Percentiles rank a stretch among this genome's conserved stretches.
Conservation (phyloP, 1,140 invertebrate species). For the Drosophila yakuba region DNA sequence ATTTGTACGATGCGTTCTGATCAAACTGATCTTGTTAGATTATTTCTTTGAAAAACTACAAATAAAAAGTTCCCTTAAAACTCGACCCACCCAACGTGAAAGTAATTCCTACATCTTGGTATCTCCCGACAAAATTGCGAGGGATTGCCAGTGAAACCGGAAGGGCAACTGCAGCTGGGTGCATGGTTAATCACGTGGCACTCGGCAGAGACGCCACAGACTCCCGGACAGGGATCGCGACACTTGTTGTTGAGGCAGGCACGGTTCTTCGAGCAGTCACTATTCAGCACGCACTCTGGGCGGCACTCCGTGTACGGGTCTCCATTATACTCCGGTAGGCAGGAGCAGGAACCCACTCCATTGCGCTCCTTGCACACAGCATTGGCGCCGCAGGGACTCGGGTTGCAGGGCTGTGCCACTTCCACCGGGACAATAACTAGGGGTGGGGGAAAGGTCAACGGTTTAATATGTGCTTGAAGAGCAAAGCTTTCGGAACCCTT, state of each 20-base stretch:
- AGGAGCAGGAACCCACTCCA: conserved; percentile 90
- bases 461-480: conserved; percentile 18
- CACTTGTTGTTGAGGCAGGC: conserved; percentile 90
- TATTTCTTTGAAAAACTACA: neutral
- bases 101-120: conserved; percentile 86
- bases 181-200: conserved; percentile 91
- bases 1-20: neutral
- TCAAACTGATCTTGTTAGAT: neutral
- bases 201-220: conserved; percentile 90
- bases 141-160: conserved; percentile 90
- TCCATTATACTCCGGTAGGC: conserved; percentile 89
- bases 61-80: conserved; percentile 3
- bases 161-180: conserved; percentile 90
- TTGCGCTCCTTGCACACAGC: conserved; percentile 91
- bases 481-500: conserved; percentile 38
- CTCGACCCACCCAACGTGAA: conserved; percentile 2
- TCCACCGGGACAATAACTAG: conserved; percentile 85
- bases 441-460: conserved; percentile 1
- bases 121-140: conserved; percentile 87
- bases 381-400: conserved; percentile 92
- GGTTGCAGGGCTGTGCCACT: conserved; percentile 88
- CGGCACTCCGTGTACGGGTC: conserved; percentile 91
- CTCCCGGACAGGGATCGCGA: conserved; percentile 89
- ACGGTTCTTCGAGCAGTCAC: conserved; percentile 88
- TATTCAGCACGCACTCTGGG: conserved; percentile 90